phyloP scores from a whole-genome alignment of 2,888 invertebrate species.

The Malacosoma neustria region DNA sequence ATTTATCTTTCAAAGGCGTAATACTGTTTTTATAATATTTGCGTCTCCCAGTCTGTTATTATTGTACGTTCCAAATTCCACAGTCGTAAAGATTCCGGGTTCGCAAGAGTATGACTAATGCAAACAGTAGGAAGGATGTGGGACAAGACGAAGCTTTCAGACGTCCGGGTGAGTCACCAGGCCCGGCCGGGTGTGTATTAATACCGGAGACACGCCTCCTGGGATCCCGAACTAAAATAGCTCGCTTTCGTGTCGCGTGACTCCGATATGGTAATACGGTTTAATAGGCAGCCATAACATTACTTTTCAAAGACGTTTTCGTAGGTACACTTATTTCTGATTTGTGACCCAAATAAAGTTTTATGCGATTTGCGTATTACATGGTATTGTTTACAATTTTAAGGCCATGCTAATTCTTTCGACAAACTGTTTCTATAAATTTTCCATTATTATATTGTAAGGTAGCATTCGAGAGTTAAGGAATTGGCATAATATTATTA shows the following conservation, averaged over 20 bases:
- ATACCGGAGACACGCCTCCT: slow-evolving; percentile 72
- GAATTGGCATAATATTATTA: too few relatives aligned
- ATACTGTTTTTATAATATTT: neutral
- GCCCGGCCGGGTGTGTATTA: slow-evolving; percentile 48
- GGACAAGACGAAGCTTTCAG: slow-evolving; percentile 68
- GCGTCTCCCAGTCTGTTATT: neutral
- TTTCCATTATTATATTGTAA: too few relatives aligned
- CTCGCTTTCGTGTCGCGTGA: slow-evolving; percentile 57
- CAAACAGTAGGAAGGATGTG: slow-evolving; percentile 62
- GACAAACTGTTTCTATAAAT: neutral
- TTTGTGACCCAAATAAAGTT: slow-evolving; percentile 18
- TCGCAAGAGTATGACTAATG: slow-evolving; percentile 61
- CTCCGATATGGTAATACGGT: slow-evolving; percentile 44
- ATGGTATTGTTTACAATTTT: neutral
- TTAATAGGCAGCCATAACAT: slow-evolving; percentile 18
- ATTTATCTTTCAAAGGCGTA: neutral
- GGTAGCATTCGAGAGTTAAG: too few relatives aligned
- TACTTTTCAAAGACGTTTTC: neutral
- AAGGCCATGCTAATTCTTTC: neutral
- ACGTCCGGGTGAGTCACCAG: slow-evolving; percentile 60
- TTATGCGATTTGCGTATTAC: neutral
- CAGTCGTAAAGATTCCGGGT: slow-evolving; percentile 56
- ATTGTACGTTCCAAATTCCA: slow-evolving; percentile 18
- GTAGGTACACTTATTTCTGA: slow-evolving; percentile 12
- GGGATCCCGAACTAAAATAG: slow-evolving; percentile 63